Evolutionary conservation across 2,113 vertebrate genomes (phyloP).

Genomic region (Falco punctatus): DNA sequence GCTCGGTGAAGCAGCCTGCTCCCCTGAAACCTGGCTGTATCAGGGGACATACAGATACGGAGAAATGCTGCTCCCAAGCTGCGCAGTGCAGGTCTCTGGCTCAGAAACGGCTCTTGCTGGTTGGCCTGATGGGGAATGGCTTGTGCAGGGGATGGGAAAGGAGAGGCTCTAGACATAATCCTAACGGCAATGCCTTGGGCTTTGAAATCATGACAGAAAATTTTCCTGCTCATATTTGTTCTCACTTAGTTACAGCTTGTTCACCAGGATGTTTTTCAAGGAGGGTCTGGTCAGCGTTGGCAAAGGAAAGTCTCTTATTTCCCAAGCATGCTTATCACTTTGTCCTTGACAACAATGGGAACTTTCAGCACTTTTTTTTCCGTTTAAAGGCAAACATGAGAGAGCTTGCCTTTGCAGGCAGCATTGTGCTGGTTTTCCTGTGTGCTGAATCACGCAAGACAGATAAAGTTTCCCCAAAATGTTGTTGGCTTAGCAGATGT

Average conservation of each 20-base stretch:
- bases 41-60: fast-evolving
- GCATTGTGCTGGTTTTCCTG: constrained; percentile 37
- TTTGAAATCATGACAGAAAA: constrained; percentile 38
- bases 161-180: not conserved
- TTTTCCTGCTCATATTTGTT: constrained; percentile 30
- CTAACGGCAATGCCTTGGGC: not conserved
- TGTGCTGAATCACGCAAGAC: not conserved
- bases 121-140: not conserved
- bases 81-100: not conserved
- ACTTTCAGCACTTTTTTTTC: constrained; percentile 12
- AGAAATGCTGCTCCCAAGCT: not conserved
- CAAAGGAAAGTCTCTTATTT: constrained; percentile 54
- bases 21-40: fast-evolving
- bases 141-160: not conserved
- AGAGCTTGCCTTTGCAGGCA: constrained; percentile 10
- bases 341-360: constrained; percentile 62
- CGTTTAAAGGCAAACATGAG: constrained; percentile 23
- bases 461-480: constrained; percentile 39
- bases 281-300: constrained; percentile 61
- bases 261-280: constrained; percentile 65
- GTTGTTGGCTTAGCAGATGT: constrained; percentile 6
- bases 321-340: constrained; percentile 61
- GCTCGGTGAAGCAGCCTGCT: not conserved
- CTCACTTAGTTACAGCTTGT: constrained; percentile 31
- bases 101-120: not conserved